These are phyloP conservation scores for Muscina levida DNA, from an alignment of 2,888 invertebrate genomes.

Conservation along the genomic window DNA sequence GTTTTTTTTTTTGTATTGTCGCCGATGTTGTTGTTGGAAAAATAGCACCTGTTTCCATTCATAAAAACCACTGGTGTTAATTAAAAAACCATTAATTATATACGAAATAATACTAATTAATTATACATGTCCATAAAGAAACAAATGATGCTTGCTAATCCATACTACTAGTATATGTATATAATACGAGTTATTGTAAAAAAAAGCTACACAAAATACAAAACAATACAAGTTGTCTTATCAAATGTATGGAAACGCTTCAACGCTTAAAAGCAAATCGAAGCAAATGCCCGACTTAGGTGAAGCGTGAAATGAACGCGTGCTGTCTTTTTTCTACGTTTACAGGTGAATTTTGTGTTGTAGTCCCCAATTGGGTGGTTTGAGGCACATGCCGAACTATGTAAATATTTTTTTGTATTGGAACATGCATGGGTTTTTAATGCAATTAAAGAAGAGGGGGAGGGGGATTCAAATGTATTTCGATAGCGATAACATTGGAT, in stretches of 20 bases:
- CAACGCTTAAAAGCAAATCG: slow-evolving; percentile 11
- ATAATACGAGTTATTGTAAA: slow-evolving; percentile 1
- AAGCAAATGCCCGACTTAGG: not conserved
- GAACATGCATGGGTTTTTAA: too few relatives aligned
- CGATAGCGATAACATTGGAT: too few relatives aligned
- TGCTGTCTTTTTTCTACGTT: too few relatives aligned
- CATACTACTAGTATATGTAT: too few relatives aligned
- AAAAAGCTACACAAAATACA: slow-evolving; percentile 14
- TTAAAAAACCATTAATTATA: slow-evolving; percentile 44
- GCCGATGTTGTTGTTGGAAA: not conserved
- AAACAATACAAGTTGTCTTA: not conserved
- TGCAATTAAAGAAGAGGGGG: too few relatives aligned
- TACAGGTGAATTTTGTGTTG: too few relatives aligned
- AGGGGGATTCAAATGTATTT: too few relatives aligned
- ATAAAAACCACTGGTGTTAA: slow-evolving; percentile 41
- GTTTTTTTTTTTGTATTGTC: slow-evolving; percentile 11
- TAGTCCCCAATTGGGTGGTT: too few relatives aligned
- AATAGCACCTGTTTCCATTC: slow-evolving; percentile 49
- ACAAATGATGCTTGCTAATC: too few relatives aligned
- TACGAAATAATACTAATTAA: slow-evolving; percentile 24
- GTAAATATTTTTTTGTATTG: slow-evolving; percentile 10
- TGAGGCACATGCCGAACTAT: too few relatives aligned
- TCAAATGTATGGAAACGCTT: slow-evolving; percentile 28
- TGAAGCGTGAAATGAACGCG: slow-evolving; percentile 20
- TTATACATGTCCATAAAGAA: not conserved